These are phyloP conservation scores for Phyllostomus discolor DNA, from an alignment of 2,113 vertebrate genomes.

Conservation along the genomic window DNA sequence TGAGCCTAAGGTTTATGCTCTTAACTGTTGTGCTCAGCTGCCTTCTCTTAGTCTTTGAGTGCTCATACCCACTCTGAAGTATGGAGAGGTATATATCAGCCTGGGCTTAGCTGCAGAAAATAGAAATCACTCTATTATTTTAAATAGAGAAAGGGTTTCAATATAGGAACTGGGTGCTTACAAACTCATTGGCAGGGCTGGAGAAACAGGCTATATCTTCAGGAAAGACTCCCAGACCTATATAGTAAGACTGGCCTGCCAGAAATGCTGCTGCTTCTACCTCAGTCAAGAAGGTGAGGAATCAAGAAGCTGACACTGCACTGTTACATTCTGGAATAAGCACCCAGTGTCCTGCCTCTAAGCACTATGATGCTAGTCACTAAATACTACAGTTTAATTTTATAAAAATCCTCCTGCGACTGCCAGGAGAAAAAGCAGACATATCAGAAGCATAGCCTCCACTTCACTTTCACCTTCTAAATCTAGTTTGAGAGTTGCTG, in stretches of 20 bases:
- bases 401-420: background rate
- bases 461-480: background rate
- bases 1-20: slow-evolving; percentile 41
- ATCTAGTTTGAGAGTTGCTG: background rate
- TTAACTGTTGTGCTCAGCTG: slow-evolving; percentile 10
- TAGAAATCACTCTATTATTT: slow-evolving; percentile 8
- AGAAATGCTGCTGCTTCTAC: background rate
- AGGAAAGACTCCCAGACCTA: background rate
- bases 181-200: background rate
- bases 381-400: background rate
- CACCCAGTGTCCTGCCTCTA: background rate
- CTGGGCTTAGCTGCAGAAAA: slow-evolving; percentile 23
- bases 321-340: background rate
- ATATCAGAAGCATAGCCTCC: background rate
- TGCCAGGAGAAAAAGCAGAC: background rate
- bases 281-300: background rate
- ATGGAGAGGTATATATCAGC: background rate
- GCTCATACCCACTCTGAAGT: background rate
- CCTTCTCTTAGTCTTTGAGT: background rate
- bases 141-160: background rate
- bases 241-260: background rate
- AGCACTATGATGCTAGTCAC: background rate
- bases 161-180: background rate
- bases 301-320: background rate
- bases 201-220: background rate